Conservation (phyloP, 2,888 invertebrate genomes). For the Drosophila incognita region DNA sequence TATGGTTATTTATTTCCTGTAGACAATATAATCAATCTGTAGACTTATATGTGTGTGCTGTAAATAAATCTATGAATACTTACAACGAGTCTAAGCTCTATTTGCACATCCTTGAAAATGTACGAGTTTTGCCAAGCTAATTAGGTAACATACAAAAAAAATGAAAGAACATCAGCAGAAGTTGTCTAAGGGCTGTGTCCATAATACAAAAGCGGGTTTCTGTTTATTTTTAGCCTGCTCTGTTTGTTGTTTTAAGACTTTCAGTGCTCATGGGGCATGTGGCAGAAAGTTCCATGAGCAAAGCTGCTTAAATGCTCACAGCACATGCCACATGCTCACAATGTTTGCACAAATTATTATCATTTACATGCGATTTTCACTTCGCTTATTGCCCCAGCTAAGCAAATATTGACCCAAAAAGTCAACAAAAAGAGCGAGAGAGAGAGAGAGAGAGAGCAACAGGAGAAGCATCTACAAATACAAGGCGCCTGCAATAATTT, state of each 20-base stretch:
- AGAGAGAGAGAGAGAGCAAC: background rate
- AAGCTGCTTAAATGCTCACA: slow-evolving; percentile 49
- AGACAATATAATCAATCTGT: background rate
- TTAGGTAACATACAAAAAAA: background rate
- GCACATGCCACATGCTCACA: slow-evolving; percentile 30
- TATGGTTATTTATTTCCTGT: background rate
- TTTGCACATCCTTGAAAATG: background rate
- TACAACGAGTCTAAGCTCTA: background rate
- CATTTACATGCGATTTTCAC: slow-evolving; percentile 69
- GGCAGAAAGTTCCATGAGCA: slow-evolving; percentile 33
- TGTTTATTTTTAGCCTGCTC: slow-evolving; percentile 29
- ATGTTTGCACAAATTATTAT: slow-evolving; percentile 70
- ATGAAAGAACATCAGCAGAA: background rate
- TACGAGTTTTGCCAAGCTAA: background rate
- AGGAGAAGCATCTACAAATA: background rate
- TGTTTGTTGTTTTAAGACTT: slow-evolving; percentile 38
- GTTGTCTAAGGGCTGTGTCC: slow-evolving; percentile 1
- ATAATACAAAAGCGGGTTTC: background rate
- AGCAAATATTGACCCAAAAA: slow-evolving; percentile 57
- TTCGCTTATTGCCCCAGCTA: slow-evolving; percentile 55
- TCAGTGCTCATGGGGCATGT: slow-evolving; percentile 17
- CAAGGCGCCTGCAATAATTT: background rate
- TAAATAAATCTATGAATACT: background rate
- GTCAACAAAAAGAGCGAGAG: background rate
- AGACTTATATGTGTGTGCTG: background rate